Evolutionary conservation across 2,888 invertebrate genomes (phyloP), one percentile per base, ranked within the genome.

Genomic region (Drosophila multiciliata): DNA sequence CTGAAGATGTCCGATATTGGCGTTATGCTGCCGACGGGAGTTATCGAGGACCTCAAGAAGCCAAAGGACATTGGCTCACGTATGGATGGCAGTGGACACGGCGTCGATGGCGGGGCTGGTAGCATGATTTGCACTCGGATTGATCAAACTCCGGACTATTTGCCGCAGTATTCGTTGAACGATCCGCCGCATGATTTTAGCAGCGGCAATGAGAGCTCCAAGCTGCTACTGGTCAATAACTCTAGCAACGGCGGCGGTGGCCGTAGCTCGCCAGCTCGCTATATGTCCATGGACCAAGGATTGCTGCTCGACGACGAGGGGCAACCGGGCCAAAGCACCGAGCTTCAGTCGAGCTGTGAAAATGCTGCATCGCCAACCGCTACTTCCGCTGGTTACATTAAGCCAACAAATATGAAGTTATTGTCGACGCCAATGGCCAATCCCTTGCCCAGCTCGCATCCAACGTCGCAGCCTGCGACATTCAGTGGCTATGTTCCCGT

Each of bases 1-100:
- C 83, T 83, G 38, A 89, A 90, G 75, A 92, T 92, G 92, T 90
- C 92, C 1, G 90, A 92, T 55, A 92, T 92, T 61, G 78, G 85
- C 15, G 78, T 91, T 33, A 88, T 82, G 15, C 72, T 92, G 54
- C 92, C 92, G 9, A 84, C 89, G 20, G 92, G 92, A 12, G 75
- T 92, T 4, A 87, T 88, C 60, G 89, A 88, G 26, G 85, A 87
- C 7, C 70, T 89, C 2, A 89, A 87, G 33, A 91, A 91, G n/a
- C 75, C 84, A 0, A 81, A 70, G 11, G 77, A 77, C 8, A 75
- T 55, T 26, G 53, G 65, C 9, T 9, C 58, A 23, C 64, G 68
- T 20, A 26, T 50, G 11, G 72, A 61, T 32, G 36, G 69, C 35
- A 29, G 12, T 8, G 48, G 32, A 15, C 50, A 58, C 3, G 67